Percentiles rank a stretch among this genome's conserved stretches.
phyloP scores from a whole-genome alignment of 2,797 vertebrate genomes.

The Enteromius unitaeniatus region DNA sequence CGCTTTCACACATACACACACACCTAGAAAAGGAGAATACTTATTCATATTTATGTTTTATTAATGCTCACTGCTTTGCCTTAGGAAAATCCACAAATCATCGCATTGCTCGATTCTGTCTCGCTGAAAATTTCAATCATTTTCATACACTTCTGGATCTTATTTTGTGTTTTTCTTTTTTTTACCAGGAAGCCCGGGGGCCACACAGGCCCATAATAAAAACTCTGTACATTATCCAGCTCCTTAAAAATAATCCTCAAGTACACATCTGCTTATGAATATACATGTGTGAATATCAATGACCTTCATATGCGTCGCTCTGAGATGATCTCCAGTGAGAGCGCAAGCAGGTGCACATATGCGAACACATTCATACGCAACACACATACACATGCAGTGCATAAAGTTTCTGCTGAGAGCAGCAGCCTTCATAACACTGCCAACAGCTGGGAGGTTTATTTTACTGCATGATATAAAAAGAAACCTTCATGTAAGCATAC shows the following conservation, averaged over 20 bases:
- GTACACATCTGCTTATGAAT: slow-evolving; percentile 37
- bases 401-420: slow-evolving; percentile 48
- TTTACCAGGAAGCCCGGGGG: slow-evolving; percentile 42
- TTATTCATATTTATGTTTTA: slow-evolving; percentile 62
- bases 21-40: slow-evolving; percentile 38
- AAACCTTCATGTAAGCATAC: slow-evolving; percentile 40
- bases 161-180: slow-evolving; percentile 36
- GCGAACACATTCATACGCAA: not conserved
- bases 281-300: slow-evolving; percentile 40
- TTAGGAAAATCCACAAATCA: slow-evolving; percentile 57
- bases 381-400: not conserved
- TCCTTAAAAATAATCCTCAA: slow-evolving; percentile 30
- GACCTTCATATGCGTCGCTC: slow-evolving; percentile 10
- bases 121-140: slow-evolving; percentile 54
- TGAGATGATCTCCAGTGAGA: slow-evolving; percentile 11
- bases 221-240: slow-evolving; percentile 37
- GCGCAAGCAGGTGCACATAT: slow-evolving; percentile 34
- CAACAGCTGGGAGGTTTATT: slow-evolving; percentile 50
- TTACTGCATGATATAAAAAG: slow-evolving; percentile 48
- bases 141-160: slow-evolving; percentile 47
- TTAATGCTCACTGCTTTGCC: slow-evolving; percentile 58
- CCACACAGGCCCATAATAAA: slow-evolving; percentile 35
- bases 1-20: slow-evolving; percentile 28
- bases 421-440: slow-evolving; percentile 36
- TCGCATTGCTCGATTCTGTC: slow-evolving; percentile 48